Conservation (phyloP, 2,797 vertebrate species). For the Phalloptychus januarius region DNA sequence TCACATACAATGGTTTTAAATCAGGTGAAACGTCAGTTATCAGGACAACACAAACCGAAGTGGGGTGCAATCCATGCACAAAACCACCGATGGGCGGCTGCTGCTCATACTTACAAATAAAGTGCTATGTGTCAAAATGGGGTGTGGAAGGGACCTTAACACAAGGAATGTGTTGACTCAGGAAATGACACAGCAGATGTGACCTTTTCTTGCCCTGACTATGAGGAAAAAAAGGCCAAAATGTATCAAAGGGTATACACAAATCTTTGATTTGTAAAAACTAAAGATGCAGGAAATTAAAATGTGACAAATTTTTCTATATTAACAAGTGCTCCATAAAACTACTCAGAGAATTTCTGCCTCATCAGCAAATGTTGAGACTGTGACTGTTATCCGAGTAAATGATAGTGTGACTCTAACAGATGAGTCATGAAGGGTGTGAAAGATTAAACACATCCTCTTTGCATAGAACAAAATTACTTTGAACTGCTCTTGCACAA, state of each 20-base stretch:
- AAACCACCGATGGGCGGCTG: slow-evolving; percentile 29
- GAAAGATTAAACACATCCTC: slow-evolving; percentile 71
- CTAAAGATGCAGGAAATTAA: neutral
- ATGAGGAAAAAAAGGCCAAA: slow-evolving; percentile 73
- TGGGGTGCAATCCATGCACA: slow-evolving; percentile 65
- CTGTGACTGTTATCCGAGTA: slow-evolving; percentile 21
- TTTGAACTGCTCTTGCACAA: slow-evolving; percentile 18
- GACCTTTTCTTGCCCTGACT: slow-evolving; percentile 75
- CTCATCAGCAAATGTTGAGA: slow-evolving; percentile 12
- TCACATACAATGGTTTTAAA: neutral
- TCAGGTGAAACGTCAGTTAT: neutral
- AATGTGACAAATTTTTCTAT: neutral
- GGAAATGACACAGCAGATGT: slow-evolving; percentile 82
- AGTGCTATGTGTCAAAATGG: slow-evolving; percentile 55
- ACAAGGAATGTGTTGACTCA: slow-evolving; percentile 75
- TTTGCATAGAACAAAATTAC: slow-evolving; percentile 47
- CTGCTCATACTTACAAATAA: slow-evolving; percentile 76
- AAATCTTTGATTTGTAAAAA: slow-evolving; percentile 31
- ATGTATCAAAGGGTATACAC: slow-evolving; percentile 42
- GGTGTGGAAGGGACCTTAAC: slow-evolving; percentile 39
- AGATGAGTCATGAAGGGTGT: slow-evolving; percentile 48
- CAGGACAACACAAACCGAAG: neutral
- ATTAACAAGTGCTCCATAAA: neutral
- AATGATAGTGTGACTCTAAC: slow-evolving; percentile 25
- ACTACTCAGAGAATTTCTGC: slow-evolving; percentile 2